Evolutionary conservation across 2,888 invertebrate genomes (phyloP), one percentile per base, ranked within the genome.

Genomic region (Eretmocerus hayati): DNA sequence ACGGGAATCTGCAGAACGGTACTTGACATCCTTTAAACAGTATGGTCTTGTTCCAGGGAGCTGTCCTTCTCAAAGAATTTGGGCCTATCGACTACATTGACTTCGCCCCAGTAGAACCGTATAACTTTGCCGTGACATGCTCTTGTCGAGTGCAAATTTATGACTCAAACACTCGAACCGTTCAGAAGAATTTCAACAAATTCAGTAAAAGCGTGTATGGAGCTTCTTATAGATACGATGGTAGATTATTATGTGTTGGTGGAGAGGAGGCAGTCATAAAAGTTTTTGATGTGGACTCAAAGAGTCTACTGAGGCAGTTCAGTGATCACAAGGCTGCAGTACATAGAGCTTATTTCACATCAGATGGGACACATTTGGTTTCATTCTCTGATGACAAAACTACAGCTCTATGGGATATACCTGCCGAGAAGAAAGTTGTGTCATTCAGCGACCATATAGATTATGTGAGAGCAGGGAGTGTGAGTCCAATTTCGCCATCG

Each of bases 341-440:
- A 1, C 92, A 92, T 67, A 78, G 91, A 53, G 84, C 87, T 54
- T 84, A 80, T 63, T 95, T 95, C 65, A 80, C 90, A 16, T 77
- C 82, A 26, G 86, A 88, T 62, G 84, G 86, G 64, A 74, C 83
- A 13, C 86, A 86, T 58, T 78, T 95, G 33, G 78, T 86, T 2
- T 91, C 92, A 59, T 94, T 88, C 67, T 89, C 92, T 3, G 94
- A 96, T 75, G 95, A 96, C 67, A 90, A 89, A 72, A 80, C 84
- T 5, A 83, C 88, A 5, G 78, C 81, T 54, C 62, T 94, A n/a
- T 95, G 94, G 93, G 95, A 96, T 65, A 86, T 96, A 61, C 81
- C 90, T 1, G 86, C 82, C 51, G 92, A 93, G 72, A 81, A 81
- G 54, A 78, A 81, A 60, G 60, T 90, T 19, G 71, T 79, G 16